Evolutionary conservation across 2,113 vertebrate genomes (phyloP).

Genomic region (Nanorana parkeri): DNA sequence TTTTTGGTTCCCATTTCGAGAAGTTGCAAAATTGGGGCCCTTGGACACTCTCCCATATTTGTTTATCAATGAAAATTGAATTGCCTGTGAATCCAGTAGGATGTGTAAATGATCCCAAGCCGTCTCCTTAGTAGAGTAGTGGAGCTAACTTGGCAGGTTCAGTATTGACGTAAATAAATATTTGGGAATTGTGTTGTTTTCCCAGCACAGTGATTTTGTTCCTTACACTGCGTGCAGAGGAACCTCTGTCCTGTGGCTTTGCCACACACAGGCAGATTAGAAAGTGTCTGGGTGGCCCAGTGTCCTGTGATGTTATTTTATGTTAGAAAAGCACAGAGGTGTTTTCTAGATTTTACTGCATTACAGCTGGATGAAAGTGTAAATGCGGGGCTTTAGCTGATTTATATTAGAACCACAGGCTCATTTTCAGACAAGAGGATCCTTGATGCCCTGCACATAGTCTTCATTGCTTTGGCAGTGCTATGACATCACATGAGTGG

Average conservation of each 20-base stretch:
- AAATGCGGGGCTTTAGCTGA: background rate
- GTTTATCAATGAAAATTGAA: too few species aligned
- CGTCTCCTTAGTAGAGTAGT: background rate
- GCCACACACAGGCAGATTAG: slow-evolving; percentile 37
- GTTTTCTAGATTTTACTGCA: slow-evolving; percentile 26
- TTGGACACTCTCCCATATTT: too few species aligned
- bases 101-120: background rate
- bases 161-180: slow-evolving; percentile 10
- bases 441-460: slow-evolving; percentile 17
- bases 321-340: slow-evolving; percentile 21
- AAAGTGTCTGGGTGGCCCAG: slow-evolving; percentile 46
- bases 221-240: background rate
- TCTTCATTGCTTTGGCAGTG: slow-evolving; percentile 24
- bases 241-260: slow-evolving; percentile 35
- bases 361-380: slow-evolving; percentile 3
- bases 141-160: background rate
- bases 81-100: too few species aligned
- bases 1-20: too few species aligned
- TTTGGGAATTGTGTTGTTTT: slow-evolving; percentile 2
- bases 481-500: slow-evolving; percentile 1
- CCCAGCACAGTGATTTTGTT: background rate
- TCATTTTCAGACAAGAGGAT: slow-evolving; percentile 9
- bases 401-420: slow-evolving; percentile 33
- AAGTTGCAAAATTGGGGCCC: too few species aligned
- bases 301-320: slow-evolving; percentile 11